A percentile compares a stretch with the other conserved stretches of the same genome.
Evolutionary conservation across 2,797 vertebrate genomes (phyloP).

Genomic region (Rhinoraja longicauda): DNA sequence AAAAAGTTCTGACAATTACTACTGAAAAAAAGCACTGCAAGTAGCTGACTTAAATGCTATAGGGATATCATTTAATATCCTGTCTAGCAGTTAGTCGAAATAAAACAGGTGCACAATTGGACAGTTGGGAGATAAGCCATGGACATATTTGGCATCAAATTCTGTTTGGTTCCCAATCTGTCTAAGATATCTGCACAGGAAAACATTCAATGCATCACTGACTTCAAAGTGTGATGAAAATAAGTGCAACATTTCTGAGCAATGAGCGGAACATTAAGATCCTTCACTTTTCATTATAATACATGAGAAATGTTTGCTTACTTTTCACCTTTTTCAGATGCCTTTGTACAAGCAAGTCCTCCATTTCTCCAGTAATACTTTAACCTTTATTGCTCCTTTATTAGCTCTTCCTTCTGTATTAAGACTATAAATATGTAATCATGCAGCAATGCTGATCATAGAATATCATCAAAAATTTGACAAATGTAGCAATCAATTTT

Average conservation of each 20-base stretch:
- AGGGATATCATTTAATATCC: not conserved
- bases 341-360: not conserved
- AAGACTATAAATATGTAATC: no score
- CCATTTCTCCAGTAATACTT: not conserved
- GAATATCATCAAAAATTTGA: no score
- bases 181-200: not conserved
- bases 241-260: not conserved
- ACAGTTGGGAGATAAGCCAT: not conserved
- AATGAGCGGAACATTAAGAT: not conserved
- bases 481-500: no score
- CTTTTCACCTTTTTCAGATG: not conserved
- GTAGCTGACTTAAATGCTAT: not conserved
- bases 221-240: not conserved
- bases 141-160: not conserved
- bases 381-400: not conserved
- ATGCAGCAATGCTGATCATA: no score
- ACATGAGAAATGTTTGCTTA: not conserved
- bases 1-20: not conserved
- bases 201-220: not conserved
- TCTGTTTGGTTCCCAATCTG: not conserved
- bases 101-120: not conserved
- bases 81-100: not conserved
- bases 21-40: not conserved
- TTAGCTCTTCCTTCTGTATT: not conserved
- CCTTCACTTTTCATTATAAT: not conserved